A percentile compares a stretch with the other conserved stretches of the same genome.
Conservation (phyloP, 2,113 vertebrate species). For the Cyrtonyx montezumae region DNA sequence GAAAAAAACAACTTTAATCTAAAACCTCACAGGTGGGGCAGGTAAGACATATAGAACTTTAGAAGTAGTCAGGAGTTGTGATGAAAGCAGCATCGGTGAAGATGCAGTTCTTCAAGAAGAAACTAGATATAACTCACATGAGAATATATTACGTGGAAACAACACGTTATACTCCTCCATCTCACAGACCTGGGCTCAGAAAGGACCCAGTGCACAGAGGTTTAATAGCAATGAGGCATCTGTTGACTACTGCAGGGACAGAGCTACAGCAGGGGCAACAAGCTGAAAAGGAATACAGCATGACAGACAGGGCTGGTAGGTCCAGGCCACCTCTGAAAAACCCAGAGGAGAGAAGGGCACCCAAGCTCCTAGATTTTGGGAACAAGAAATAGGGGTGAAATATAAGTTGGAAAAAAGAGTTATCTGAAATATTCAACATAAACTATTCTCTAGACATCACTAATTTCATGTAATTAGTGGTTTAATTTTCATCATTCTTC, state of each 20-base stretch:
- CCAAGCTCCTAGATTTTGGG: background rate
- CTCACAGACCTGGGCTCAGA: background rate
- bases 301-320: too few species aligned
- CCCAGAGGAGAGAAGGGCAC: background rate
- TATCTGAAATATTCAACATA: background rate
- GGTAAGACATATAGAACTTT: background rate
- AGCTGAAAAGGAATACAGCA: background rate
- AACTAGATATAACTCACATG: background rate
- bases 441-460: background rate
- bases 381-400: background rate
- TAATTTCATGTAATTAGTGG: background rate
- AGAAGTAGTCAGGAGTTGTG: background rate
- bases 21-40: background rate
- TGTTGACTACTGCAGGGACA: background rate
- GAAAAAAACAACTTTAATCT: background rate
- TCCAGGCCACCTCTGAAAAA: background rate
- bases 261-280: background rate
- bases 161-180: background rate
- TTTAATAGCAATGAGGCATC: background rate
- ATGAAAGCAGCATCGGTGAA: background rate
- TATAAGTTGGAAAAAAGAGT: background rate
- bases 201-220: background rate
- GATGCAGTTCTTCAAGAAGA: background rate
- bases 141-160: background rate
- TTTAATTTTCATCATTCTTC: background rate